Percentiles rank a stretch among this genome's conserved stretches.
Evolutionary conservation across 2,888 invertebrate species (phyloP).

Genomic region (Diarsia brunnea): DNA sequence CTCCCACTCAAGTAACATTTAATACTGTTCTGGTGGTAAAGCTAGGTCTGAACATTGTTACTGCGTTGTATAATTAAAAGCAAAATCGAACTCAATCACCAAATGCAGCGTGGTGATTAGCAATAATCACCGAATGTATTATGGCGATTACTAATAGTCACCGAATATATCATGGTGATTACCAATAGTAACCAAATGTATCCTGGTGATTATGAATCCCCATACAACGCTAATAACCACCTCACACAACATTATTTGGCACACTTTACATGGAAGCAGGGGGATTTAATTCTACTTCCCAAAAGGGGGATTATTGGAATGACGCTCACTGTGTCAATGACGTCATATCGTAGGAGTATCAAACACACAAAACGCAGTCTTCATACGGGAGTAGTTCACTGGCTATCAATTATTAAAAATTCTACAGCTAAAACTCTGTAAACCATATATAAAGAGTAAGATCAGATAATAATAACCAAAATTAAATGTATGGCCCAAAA

Average conservation of each 20-base stretch:
- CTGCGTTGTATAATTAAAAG: not conserved
- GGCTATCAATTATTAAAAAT: conserved; percentile 26
- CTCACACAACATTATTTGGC: conserved; percentile 13
- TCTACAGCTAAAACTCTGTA: not conserved
- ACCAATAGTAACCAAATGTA: conserved; percentile 13
- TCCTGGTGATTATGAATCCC: conserved; percentile 11
- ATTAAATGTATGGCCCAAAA: not conserved
- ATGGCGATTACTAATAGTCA: conserved; percentile 21
- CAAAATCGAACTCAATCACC: conserved; percentile 11
- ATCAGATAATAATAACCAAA: not conserved
- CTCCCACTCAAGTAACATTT: not conserved
- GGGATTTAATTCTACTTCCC: not conserved
- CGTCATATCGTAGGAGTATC: conserved; percentile 72
- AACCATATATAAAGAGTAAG: not conserved
- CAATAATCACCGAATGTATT: conserved; percentile 2
- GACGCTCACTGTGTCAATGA: conserved; percentile 26
- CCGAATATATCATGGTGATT: conserved; percentile 7
- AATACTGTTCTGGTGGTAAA: not conserved
- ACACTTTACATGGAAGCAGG: conserved; percentile 4
- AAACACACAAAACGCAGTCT: conserved; percentile 86
- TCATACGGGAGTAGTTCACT: conserved; percentile 74
- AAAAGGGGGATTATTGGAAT: conserved; percentile 3
- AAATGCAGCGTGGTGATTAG: conserved; percentile 1
- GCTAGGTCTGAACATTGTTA: conserved; percentile 1
- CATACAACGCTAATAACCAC: conserved; percentile 1